Base-by-base conservation (phyloP, 2,888 invertebrate species). In the Platerodrilus igneus region DNA sequence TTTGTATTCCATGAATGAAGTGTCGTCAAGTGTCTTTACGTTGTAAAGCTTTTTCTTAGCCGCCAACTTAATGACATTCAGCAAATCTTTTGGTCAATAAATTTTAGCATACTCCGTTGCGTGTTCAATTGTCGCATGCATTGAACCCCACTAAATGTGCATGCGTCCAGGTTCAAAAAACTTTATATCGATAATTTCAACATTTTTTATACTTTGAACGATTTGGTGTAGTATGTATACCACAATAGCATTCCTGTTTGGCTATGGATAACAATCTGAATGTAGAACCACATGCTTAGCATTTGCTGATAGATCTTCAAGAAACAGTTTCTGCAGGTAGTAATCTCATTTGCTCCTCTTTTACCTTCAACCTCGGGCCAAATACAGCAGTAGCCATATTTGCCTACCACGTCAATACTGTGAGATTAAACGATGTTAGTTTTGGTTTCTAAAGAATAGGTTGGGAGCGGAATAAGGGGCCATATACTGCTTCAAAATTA, bases 201-300 rank as follows among this genome's bases (percentile, higher is more conserved):
- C 10, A n/a, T 22, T 22, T 7, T n/a, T n/a, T 22, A n/a, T 22
- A 10, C n/a, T 22, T 22, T 22, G 22, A n/a, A 22, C 22, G 4
- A 10, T n/a, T n/a, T 22, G 22, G 22, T 7, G 9, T 4, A 22
- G 22, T 10, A 22, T 22, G n/a, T 22, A 22, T n/a, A 22, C 22
- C n/a, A n/a, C n/a, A n/a, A n/a, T n/a, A n/a, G n/a, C n/a, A n/a
- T n/a, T n/a, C n/a, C 22, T 22, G n/a, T 22, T 22, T 22, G 8
- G 22, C 10, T 10, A 8, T 7, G 22, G 22, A 22, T 10, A 22
- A 22, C 22, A 22, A 22, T 22, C 22, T 3, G 4, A 22, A 22
- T 22, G 22, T n/a, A 22, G n/a, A 22, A 22, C 22, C 4, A 22
- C 22, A 22, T 22, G 22, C 5, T 22, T 22, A 22, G 22, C 10